These are phyloP conservation scores for Philotrypesis tridentata DNA, from an alignment of 1,140 invertebrate species.

Conservation along the genomic window DNA sequence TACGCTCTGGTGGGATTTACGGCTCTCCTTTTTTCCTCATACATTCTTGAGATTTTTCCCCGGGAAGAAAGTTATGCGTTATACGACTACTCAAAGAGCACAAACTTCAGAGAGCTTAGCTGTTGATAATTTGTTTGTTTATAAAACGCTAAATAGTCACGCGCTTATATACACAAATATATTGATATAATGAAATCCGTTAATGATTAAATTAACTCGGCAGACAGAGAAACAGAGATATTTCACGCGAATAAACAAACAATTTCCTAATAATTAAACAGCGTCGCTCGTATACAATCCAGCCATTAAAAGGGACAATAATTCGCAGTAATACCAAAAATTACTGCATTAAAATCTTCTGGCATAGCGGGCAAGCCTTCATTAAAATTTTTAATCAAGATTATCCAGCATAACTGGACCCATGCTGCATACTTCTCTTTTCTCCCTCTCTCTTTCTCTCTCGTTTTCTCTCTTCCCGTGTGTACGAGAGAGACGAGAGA, in stretches of 20 bases:
- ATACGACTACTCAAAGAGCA: too few species aligned
- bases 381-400: constrained; percentile 27
- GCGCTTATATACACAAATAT: too few species aligned
- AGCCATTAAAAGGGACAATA: too few species aligned
- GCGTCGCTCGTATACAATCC: too few species aligned
- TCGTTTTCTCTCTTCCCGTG: not conserved
- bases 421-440: not conserved
- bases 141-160: too few species aligned
- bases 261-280: too few species aligned
- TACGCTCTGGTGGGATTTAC: not conserved
- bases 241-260: too few species aligned
- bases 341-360: not conserved
- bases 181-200: too few species aligned
- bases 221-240: too few species aligned
- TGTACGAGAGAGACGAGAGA: not conserved
- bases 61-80: not conserved
- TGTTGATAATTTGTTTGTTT: too few species aligned
- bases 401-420: not conserved
- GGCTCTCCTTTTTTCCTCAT: not conserved
- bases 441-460: not conserved
- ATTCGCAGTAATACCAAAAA: not conserved
- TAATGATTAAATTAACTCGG: too few species aligned
- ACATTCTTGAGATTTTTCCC: not conserved
- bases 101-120: too few species aligned
- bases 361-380: not conserved